phyloP scores from a whole-genome alignment of 2,888 invertebrate species.

The Gerris lacustris region DNA sequence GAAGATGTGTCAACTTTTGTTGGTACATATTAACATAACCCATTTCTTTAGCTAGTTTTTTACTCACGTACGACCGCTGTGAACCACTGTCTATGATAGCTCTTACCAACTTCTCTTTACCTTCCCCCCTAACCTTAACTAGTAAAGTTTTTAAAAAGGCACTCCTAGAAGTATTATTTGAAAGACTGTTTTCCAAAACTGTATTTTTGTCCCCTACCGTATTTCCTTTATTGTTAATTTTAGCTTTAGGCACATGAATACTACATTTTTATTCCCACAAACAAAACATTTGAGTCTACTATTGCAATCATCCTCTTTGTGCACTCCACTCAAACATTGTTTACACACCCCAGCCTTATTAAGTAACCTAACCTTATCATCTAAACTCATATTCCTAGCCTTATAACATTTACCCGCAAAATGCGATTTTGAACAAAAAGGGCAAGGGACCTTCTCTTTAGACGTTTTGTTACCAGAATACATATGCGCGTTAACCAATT shows the following conservation, averaged over 20 bases:
- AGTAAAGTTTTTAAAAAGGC: not conserved
- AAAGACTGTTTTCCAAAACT: not conserved
- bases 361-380: too few species aligned
- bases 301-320: not conserved
- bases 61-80: not conserved
- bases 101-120: not conserved
- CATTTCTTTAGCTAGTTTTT: not conserved
- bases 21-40: not conserved
- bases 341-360: too few species aligned
- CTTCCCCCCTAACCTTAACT: not conserved
- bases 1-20: slow-evolving; percentile 1
- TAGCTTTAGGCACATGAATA: not conserved
- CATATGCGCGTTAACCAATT: too few species aligned
- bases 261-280: not conserved
- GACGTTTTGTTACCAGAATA: too few species aligned
- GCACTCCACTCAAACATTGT: not conserved
- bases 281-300: not conserved
- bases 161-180: not conserved
- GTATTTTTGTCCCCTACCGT: not conserved
- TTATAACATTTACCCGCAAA: too few species aligned
- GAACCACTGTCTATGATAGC: not conserved
- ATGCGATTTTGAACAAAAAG: too few species aligned
- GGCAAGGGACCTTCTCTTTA: too few species aligned
- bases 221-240: not conserved
- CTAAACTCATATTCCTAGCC: too few species aligned